phyloP scores from a whole-genome alignment of 2,113 vertebrate species.

The Nycticebus coucang region DNA sequence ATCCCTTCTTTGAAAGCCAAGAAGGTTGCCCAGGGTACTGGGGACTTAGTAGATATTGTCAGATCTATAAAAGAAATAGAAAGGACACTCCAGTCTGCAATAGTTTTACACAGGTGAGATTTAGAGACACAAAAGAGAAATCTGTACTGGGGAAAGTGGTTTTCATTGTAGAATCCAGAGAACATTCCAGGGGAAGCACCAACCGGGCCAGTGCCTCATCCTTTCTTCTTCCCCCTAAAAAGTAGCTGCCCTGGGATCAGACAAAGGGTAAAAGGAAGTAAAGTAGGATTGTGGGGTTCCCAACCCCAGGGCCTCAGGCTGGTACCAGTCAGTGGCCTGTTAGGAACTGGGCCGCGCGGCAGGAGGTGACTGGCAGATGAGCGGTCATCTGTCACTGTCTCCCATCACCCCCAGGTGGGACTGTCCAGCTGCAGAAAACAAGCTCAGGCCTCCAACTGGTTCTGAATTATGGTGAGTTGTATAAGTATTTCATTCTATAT shows the following conservation, averaged over 20 bases:
- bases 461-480: no score
- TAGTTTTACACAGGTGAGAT: neutral
- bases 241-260: neutral
- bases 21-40: neutral
- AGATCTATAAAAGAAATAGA: neutral
- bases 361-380: no score
- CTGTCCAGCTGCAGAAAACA: no score
- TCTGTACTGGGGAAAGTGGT: rapidly evolving
- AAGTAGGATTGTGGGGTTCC: neutral
- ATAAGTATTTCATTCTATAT: no score
- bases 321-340: no score
- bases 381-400: no score
- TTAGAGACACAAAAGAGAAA: neutral
- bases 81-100: neutral
- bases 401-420: no score
- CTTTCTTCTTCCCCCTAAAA: neutral
- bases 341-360: no score
- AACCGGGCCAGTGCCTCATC: neutral
- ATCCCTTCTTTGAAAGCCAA: neutral
- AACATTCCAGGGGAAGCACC: neutral
- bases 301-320: no score
- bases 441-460: no score
- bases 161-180: neutral
- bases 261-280: neutral
- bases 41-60: neutral